Evolutionary conservation across 1,140 invertebrate genomes (phyloP), one percentile per base, ranked within the genome.

Genomic region (Himalopsyche phryganea): DNA sequence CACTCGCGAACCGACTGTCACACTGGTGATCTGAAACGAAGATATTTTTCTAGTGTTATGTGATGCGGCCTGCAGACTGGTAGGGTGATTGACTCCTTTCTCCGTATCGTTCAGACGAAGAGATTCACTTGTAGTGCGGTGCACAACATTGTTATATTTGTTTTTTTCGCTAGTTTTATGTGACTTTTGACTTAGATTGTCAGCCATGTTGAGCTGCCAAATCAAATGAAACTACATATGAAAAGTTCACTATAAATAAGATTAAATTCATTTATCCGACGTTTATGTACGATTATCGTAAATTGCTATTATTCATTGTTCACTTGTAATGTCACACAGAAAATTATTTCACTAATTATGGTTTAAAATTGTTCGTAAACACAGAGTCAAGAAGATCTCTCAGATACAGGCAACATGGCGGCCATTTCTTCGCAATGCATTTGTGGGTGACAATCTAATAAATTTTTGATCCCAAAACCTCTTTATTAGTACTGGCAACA

Each of bases 11-110:
- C 86, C 87, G 62, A 90, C 85, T 59, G 88, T 92, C 56, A 94
- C 86, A 74, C 74, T 76, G 71, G 92, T 96, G 69, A 96, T 95
- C 80, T 95, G 92, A 80, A 96, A 96, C 50, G 92, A 94, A 69
- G 89, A 90, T 69, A 89, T 79, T 90, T 91, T 80, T 90, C 90
- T 68, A 81, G 75, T 72, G 71, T 76, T 76, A 74, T 76, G 74
- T 32, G 53, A 33, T 67, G 74, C 71, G 69, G 71, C 72, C 71
- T 74, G 75, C 65, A 77, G 76, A 68, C 71, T 76, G 67, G 73
- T 75, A 59, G 66, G 72, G 45, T 58, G 47, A 38, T 58, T 58
- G 55, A 53, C 47, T 52, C 49, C 72, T 75, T 77, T 81, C 65
- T 83, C 80, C 60, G 80, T 75, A 63, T 84, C 83, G 60, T 82